A percentile compares a stretch with the other conserved stretches of the same genome.
Evolutionary conservation across 2,113 vertebrate genomes (phyloP).

Genomic region (Cynocephalus volans): DNA sequence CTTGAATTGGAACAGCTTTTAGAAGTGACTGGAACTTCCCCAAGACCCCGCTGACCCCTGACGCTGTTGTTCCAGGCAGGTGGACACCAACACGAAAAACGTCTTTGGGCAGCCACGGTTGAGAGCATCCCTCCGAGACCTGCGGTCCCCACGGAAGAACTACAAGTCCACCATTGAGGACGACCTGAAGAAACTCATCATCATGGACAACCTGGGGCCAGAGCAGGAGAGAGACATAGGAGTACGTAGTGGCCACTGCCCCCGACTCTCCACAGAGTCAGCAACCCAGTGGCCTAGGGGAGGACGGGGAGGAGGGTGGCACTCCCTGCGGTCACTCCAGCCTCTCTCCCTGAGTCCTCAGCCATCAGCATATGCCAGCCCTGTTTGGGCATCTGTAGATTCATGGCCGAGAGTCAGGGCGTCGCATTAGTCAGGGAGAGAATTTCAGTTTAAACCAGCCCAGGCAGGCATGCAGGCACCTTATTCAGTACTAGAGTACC

Average conservation of each 20-base stretch:
- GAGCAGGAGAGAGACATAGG: constrained; percentile 89
- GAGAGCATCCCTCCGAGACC: constrained; percentile 94
- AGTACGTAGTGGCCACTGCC: not conserved
- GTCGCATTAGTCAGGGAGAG: rapidly evolving
- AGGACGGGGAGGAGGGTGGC: rapidly evolving
- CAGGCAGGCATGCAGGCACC: not conserved
- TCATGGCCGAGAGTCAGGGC: not conserved
- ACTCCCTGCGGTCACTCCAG: rapidly evolving
- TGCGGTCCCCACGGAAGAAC: constrained; percentile 94
- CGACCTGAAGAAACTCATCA: constrained; percentile 96
- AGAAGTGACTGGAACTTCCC: rapidly evolving
- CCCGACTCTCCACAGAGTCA: no score
- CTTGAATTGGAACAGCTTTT: not conserved
- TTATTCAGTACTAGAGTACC: no score
- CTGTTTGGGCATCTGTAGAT: not conserved
- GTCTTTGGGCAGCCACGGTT: constrained; percentile 96
- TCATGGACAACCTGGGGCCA: constrained; percentile 92
- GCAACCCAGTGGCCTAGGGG: no score
- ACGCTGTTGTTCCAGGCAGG: constrained; percentile 88
- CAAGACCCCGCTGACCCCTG: not conserved
- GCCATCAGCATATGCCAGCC: not conserved
- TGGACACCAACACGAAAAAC: constrained; percentile 93
- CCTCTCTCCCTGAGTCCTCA: rapidly evolving
- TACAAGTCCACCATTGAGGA: constrained; percentile 96
- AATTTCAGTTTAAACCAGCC: not conserved